Evolutionary conservation across 2,888 invertebrate genomes (phyloP).

Genomic region (Lepetodrilus schrolli): DNA sequence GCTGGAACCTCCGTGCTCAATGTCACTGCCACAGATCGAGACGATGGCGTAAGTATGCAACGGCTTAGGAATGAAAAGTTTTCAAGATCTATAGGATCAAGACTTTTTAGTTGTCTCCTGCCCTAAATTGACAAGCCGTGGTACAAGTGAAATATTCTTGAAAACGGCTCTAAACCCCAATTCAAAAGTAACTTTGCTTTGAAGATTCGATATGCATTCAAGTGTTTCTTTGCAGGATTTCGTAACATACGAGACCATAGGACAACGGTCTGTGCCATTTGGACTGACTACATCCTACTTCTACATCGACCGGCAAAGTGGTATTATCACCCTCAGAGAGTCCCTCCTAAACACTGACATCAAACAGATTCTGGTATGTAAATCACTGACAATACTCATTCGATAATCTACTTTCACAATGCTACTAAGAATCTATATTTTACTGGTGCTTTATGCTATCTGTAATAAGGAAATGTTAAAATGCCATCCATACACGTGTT

Average conservation of each 20-base stretch:
- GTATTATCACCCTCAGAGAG: conserved; percentile 53
- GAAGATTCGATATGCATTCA: neutral
- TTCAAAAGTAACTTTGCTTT: neutral
- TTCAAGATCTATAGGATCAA: neutral
- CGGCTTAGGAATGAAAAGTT: neutral
- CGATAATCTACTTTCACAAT: neutral
- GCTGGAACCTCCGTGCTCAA: conserved; percentile 49
- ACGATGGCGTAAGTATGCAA: conserved; percentile 48
- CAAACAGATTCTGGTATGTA: conserved; percentile 49
- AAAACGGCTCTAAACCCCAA: neutral
- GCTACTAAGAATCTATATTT: too few species aligned
- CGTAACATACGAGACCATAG: conserved; percentile 51
- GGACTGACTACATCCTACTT: conserved; percentile 47
- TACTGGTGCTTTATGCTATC: too few species aligned
- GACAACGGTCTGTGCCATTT: conserved; percentile 39
- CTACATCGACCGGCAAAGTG: conserved; percentile 63
- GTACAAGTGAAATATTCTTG: too few species aligned
- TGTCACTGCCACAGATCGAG: conserved; percentile 59
- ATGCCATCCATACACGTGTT: too few species aligned
- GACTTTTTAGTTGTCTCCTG: neutral
- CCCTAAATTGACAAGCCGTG: too few species aligned
- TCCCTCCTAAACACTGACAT: conserved; percentile 45
- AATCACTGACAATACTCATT: neutral
- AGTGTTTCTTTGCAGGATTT: conserved; percentile 56
- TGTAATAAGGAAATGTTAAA: too few species aligned